Base-by-base conservation (phyloP, 2,797 vertebrate genomes). In the Myotis findleyi region DNA sequence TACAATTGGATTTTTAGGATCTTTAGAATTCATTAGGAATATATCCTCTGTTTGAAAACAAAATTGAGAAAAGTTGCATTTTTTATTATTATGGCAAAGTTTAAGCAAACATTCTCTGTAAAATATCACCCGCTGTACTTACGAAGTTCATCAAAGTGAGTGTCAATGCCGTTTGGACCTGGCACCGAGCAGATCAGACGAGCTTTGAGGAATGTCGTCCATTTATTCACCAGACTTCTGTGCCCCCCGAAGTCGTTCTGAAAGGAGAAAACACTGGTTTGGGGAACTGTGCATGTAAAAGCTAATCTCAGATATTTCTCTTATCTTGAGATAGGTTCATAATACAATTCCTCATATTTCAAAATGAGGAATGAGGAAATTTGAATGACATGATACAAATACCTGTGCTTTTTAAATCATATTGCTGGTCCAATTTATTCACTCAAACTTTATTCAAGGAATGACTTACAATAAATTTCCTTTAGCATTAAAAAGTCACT, bases 151-250 rank as follows among this genome's bases (percentile, higher is more conserved):
- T 99, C 99, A 79, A 99, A 99, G 97, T 99, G 99, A 41, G 99
- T 99, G 98, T 99, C 99, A 11, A 99, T 99, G 96, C 99, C 99
- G 23, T 99, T 99, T 92, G 98, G 99, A 36, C 99, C 99, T 0
- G 99, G 99, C 49, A 99, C 99, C 0, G 99, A 99, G 97, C 99
- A 99, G 96, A 99, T 98, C 14, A 99, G 98, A 10, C 99, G 99
- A n/a, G 99, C 99, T 97, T 99, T 99, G 53, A 99, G 97, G 96
- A 99, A 99, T 25, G 99, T 99, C 8, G 99, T 99, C 99, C 99
- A 99, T 96, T 99, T 99, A 97, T 99, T 99, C 57, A 99, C 99
- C 79, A 99, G 99, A 97, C 99, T 99, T 96, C 99, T 99, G 98
- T 99, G 99, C 30, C 99, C 99, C 62, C 99, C 99, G 59, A 99